These are phyloP conservation scores for Lonchura striata DNA, from an alignment of 2,113 vertebrate genomes.

Conservation along the genomic window DNA sequence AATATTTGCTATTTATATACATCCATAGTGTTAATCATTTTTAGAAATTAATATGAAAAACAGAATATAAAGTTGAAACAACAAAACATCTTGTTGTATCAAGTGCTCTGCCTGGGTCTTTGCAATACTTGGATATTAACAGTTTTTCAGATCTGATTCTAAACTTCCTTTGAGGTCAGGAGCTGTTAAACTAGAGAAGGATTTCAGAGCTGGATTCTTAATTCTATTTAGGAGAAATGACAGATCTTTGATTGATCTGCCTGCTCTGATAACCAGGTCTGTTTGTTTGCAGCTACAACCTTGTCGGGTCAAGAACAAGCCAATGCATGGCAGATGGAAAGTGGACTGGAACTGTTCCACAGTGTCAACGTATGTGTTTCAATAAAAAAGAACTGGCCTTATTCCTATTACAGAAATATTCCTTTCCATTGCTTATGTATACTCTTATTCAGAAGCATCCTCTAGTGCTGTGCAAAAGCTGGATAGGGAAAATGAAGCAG, in stretches of 20 bases:
- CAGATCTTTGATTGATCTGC: not conserved
- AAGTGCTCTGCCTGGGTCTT: not conserved
- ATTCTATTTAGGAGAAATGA: not conserved
- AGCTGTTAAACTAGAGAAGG: not conserved
- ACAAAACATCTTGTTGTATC: not conserved
- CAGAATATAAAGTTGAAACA: not conserved
- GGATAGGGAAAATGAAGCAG: not conserved
- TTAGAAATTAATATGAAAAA: not conserved
- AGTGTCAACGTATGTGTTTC: constrained; percentile 79
- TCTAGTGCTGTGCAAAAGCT: not conserved
- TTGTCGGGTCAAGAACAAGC: constrained; percentile 71
- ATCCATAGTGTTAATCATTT: not conserved
- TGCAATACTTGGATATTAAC: not conserved
- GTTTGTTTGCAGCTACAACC: constrained; percentile 74
- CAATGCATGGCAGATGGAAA: constrained; percentile 77
- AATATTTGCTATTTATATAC: not conserved
- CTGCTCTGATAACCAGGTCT: not conserved
- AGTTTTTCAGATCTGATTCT: not conserved
- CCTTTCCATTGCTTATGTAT: not conserved
- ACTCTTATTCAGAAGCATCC: not conserved
- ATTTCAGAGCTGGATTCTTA: not conserved
- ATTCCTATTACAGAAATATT: not conserved
- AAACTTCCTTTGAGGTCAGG: not conserved
- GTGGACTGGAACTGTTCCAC: constrained; percentile 77
- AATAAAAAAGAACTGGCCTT: not conserved